A percentile compares a stretch with the other conserved stretches of the same genome.
phyloP scores from a whole-genome alignment of 2,113 vertebrate species.

The Marmota flaviventris region DNA sequence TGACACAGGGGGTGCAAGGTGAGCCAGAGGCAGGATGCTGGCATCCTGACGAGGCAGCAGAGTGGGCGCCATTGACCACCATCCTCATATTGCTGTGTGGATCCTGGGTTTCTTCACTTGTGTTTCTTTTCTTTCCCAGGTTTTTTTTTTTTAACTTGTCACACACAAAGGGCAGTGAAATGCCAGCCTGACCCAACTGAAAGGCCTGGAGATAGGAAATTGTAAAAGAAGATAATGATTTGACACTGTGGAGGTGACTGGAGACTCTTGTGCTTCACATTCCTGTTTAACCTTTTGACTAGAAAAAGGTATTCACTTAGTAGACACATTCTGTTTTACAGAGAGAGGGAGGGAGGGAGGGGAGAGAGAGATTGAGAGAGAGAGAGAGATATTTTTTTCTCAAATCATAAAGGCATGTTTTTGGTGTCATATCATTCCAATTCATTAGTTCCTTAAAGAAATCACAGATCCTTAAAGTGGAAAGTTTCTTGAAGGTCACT shows the following conservation, averaged over 20 bases:
- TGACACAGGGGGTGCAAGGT: not conserved
- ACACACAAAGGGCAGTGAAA: slow-evolving; percentile 71
- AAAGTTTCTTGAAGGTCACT: not conserved
- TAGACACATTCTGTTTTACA: not conserved
- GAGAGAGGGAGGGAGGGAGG: too few relatives aligned
- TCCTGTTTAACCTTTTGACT: slow-evolving; percentile 49
- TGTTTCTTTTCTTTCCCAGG: slow-evolving; percentile 49
- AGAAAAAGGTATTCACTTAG: not conserved
- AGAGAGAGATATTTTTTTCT: not conserved
- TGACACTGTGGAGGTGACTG: slow-evolving; percentile 17
- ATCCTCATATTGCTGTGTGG: not conserved
- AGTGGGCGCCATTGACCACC: not conserved
- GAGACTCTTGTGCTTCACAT: not conserved
- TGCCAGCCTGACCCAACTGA: slow-evolving; percentile 55
- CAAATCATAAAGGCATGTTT: not conserved
- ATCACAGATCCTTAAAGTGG: not conserved
- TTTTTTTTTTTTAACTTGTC: slow-evolving; percentile 54
- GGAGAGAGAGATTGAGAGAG: too few relatives aligned
- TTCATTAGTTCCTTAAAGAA: slow-evolving; percentile 29
- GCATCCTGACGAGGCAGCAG: not conserved
- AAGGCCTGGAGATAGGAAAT: slow-evolving; percentile 35
- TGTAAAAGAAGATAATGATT: slow-evolving; percentile 55
- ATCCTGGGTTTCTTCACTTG: not conserved
- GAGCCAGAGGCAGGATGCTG: not conserved
- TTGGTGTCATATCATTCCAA: not conserved